Conservation (phyloP, 1,140 invertebrate species). For the Orius insidiosus region DNA sequence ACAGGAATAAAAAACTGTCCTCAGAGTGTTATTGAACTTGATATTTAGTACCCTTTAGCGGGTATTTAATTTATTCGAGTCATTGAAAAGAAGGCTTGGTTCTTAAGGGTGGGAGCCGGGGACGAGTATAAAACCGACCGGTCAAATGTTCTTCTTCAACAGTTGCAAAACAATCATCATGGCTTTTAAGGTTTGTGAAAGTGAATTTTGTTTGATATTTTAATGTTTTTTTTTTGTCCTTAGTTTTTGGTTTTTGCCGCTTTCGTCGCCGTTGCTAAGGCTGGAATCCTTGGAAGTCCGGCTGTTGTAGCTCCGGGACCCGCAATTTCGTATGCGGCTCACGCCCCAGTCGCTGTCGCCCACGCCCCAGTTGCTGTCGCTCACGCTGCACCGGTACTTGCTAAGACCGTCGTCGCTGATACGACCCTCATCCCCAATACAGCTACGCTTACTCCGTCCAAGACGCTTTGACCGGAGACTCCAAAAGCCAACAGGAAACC, state of each 20-base stretch:
- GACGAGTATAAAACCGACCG: no score
- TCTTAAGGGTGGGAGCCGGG: no score
- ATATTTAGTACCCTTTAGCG: no score
- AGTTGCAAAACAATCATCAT: no score
- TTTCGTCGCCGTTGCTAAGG: neutral
- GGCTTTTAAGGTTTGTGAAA: no score
- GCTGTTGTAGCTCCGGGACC: neutral
- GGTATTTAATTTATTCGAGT: no score
- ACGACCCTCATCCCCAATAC: slow-evolving; percentile 27
- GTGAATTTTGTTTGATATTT: neutral
- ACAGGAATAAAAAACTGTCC: no score
- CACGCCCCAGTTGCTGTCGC: slow-evolving; percentile 8
- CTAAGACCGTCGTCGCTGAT: slow-evolving; percentile 8
- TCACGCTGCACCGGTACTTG: neutral
- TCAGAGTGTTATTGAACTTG: no score
- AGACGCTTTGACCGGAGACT: slow-evolving; percentile 32
- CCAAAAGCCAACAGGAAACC: no score
- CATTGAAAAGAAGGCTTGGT: no score
- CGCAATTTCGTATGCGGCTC: slow-evolving; percentile 8
- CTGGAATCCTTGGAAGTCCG: neutral
- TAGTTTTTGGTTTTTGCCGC: neutral
- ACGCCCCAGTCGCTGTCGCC: slow-evolving; percentile 5
- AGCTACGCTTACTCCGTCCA: slow-evolving; percentile 33
- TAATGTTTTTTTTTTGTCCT: neutral
- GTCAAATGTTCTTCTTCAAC: no score